These are phyloP conservation scores for Bicyclus anynana DNA, from an alignment of 1,140 invertebrate genomes.

Conservation along the genomic window DNA sequence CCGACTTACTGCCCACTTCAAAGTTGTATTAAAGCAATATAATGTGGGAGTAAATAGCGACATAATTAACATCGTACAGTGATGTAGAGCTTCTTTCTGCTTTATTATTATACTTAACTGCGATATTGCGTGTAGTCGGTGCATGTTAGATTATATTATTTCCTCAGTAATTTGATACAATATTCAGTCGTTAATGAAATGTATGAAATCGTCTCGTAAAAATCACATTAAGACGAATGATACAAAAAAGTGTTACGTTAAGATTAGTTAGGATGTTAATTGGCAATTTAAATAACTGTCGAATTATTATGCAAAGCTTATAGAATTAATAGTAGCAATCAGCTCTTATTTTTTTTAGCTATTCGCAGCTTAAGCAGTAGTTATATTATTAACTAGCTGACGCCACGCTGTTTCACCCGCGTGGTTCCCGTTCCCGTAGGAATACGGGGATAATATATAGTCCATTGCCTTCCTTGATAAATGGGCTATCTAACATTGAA, in stretches of 20 bases:
- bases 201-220: constrained; percentile 10
- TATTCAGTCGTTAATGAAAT: constrained; percentile 37
- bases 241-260: constrained; percentile 5
- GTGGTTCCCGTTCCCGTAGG: too few relatives aligned
- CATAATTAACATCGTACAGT: constrained; percentile 22
- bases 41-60: constrained; percentile 22
- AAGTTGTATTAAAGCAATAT: constrained; percentile 20
- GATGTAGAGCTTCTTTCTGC: constrained; percentile 32
- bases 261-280: neutral
- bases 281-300: neutral
- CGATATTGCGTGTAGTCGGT: constrained; percentile 45
- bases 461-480: too few relatives aligned
- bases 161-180: constrained; percentile 29
- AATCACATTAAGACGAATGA: constrained; percentile 4
- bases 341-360: too few relatives aligned
- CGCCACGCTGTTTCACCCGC: too few relatives aligned
- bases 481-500: too few relatives aligned
- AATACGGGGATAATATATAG: too few relatives aligned
- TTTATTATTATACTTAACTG: constrained; percentile 38
- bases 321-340: too few relatives aligned
- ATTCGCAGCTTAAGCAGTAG: too few relatives aligned
- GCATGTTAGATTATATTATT: constrained; percentile 26
- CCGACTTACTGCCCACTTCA: constrained; percentile 15
- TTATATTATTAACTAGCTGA: too few relatives aligned
- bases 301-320: too few relatives aligned